Evolutionary conservation across 2,797 vertebrate genomes (phyloP).

Genomic region (Argya squamiceps): DNA sequence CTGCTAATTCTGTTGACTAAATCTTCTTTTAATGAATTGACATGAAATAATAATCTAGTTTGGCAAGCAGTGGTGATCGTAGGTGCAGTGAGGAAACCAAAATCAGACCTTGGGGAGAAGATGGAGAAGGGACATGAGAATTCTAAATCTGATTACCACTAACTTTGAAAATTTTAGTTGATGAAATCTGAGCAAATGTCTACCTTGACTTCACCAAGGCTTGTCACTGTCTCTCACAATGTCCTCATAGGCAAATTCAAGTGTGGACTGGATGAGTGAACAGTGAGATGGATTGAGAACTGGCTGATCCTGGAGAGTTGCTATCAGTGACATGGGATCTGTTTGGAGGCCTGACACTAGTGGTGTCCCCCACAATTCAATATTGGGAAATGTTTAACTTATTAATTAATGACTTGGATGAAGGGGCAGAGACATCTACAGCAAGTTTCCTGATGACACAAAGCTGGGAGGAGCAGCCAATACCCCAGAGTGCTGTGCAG

Average conservation of each 20-base stretch:
- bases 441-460: neutral
- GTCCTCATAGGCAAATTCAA: neutral
- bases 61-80: neutral
- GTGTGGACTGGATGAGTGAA: neutral
- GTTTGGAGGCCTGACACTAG: neutral
- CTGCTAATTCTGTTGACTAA: neutral
- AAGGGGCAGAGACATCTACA: neutral
- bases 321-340: accelerated
- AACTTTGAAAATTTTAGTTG: neutral
- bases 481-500: neutral
- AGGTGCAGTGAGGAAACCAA: neutral
- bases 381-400: neutral
- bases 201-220: neutral
- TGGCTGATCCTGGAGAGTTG: neutral
- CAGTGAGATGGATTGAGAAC: neutral
- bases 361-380: too few species aligned
- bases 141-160: neutral
- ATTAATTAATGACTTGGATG: neutral
- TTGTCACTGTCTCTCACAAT: neutral
- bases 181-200: neutral
- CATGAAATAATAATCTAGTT: neutral
- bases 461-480: neutral
- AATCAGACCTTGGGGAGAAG: neutral
- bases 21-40: neutral
- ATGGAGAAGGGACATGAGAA: neutral